These are phyloP conservation scores for Gastrophysa polygoni DNA, from an alignment of 2,888 invertebrate genomes.

Conservation along the genomic window DNA sequence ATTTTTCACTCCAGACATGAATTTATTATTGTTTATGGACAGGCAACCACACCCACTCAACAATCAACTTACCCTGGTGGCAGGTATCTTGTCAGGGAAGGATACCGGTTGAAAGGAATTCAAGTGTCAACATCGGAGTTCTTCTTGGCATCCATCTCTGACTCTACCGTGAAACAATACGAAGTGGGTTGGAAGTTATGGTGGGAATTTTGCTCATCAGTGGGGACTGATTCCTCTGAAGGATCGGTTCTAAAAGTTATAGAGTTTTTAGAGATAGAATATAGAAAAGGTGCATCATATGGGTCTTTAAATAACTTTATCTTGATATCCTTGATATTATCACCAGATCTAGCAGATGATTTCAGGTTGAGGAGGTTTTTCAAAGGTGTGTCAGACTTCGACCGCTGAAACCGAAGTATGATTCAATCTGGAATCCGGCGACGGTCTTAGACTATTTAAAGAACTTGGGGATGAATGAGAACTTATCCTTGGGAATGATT, in stretches of 20 bases:
- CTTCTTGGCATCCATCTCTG: conserved; percentile 12
- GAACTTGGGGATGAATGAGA: background rate
- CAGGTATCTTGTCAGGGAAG: conserved; percentile 4
- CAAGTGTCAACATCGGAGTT: conserved; percentile 17
- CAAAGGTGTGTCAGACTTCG: background rate
- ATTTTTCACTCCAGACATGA: background rate
- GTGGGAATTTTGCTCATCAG: conserved; percentile 13
- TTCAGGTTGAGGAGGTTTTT: background rate
- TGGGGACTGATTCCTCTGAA: background rate
- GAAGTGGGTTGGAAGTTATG: conserved; percentile 3
- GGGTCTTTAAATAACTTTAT: conserved; percentile 2
- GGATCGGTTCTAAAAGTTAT: background rate
- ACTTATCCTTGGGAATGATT: too few species aligned
- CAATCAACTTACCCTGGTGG: conserved; percentile 9
- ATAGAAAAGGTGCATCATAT: conserved; percentile 1
- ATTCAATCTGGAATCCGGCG: too few species aligned
- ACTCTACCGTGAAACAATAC: conserved; percentile 16
- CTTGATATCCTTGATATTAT: background rate
- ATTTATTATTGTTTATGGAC: background rate
- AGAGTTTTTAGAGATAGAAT: background rate
- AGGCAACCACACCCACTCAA: background rate
- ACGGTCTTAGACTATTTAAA: background rate
- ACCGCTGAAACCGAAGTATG: background rate
- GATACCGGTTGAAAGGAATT: conserved; percentile 7
- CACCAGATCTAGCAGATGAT: background rate